Base-by-base conservation (phyloP, 2,113 vertebrate species). In the Picathartes gymnocephalus region DNA sequence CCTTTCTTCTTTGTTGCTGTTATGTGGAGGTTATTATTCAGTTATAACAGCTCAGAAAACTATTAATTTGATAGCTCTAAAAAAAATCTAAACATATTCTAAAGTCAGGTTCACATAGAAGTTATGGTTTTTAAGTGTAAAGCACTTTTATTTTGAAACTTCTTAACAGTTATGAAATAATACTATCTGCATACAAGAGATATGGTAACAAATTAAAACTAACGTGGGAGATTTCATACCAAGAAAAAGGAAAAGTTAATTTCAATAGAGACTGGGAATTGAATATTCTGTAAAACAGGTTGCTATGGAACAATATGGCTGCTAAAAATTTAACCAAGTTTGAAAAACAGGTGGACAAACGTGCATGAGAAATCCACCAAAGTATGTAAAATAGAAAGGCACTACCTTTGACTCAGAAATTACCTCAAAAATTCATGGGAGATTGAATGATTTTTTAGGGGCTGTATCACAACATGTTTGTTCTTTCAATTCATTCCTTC, bases 291-390 rank as follows among this genome's bases (percentile, higher is more conserved):
- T 64, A 35, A 86, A 86, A 56, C 5, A 60, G 3, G 3, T 72
- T 56, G 24, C 15, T 60, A 10, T 0, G 1, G 13, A 17, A n/a
- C 4, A 57, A 48, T 10, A 45, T 8, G 5, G 19, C 3, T 62
- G 12, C 24, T 35, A 64, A 56, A 85, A 80, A 12, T 25, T 22
- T 50, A 33, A 64, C 44, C 6, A 57, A 8, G 1, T 81, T 65
- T 33, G 48, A 44, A 69, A 80, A 77, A 15, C 18, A 48, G 6
- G 28, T 51, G 33, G 6, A 60, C 16, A 81, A 83, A 58, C 0
- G 1, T 3, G 7, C 15, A 33, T 58, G 7, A 50, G 44, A 60
- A 82, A 68, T 76, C 20, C 2, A 2, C 42, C 7, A 27, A 72
- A n/a, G 9, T 35, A 15, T 30, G 10, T 58, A 50, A 64, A 86